Evolutionary conservation across 2,797 vertebrate species (phyloP).

Genomic region (Anguilla marmorata): DNA sequence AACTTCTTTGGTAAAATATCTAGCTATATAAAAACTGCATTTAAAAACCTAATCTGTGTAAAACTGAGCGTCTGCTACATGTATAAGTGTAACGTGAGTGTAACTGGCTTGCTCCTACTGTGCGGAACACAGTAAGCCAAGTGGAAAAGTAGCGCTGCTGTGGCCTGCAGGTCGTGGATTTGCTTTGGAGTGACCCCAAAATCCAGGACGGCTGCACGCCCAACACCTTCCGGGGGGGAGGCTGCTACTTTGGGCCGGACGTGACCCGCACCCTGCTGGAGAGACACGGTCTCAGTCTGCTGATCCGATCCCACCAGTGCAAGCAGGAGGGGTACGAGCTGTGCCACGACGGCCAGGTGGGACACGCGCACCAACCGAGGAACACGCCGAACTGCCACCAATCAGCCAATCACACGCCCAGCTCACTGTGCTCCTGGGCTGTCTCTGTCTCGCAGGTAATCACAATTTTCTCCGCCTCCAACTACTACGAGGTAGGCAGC

Average conservation of each 20-base stretch:
- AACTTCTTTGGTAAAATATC: no score
- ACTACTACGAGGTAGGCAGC: conserved; percentile 96
- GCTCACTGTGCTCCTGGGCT: not conserved
- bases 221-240: conserved; percentile 87
- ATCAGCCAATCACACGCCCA: not conserved
- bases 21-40: no score
- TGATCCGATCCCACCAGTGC: conserved; percentile 95
- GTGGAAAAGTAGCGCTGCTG: not conserved
- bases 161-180: conserved; percentile 77
- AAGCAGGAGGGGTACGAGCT: conserved; percentile 93
- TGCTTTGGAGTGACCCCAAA: conserved; percentile 96
- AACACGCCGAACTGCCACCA: not conserved
- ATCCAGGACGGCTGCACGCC: conserved; percentile 82
- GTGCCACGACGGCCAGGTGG: conserved; percentile 85
- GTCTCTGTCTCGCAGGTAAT: conserved; percentile 75
- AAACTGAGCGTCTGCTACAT: not conserved
- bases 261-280: conserved; percentile 78
- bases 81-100: no score
- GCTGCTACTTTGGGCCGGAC: conserved; percentile 95
- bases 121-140: not conserved
- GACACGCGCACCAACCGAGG: not conserved
- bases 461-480: conserved; percentile 97
- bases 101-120: not conserved
- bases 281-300: conserved; percentile 81
- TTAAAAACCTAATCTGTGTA: not conserved